Evolutionary conservation across 2,113 vertebrate genomes (phyloP).

Genomic region (Emydocephalus ijimae): DNA sequence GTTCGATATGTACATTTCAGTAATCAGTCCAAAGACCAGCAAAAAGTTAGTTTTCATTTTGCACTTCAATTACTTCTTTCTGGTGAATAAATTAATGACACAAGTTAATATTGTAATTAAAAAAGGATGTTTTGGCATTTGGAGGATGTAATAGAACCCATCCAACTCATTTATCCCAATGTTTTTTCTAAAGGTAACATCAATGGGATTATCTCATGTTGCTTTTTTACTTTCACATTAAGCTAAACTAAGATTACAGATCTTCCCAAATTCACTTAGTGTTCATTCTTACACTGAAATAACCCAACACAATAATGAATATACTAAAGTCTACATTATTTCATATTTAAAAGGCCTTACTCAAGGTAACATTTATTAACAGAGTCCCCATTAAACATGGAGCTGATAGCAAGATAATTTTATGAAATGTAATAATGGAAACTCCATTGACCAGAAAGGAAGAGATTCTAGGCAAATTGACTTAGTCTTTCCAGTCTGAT

Average conservation of each 20-base stretch:
- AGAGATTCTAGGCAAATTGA: background rate
- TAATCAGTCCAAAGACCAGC: conserved; percentile 49
- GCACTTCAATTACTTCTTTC: conserved; percentile 3
- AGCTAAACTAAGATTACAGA: background rate
- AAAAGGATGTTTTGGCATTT: background rate
- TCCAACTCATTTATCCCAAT: background rate
- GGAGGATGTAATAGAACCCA: background rate
- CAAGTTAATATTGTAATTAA: background rate
- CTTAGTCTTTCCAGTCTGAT: background rate
- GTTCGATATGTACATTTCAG: conserved; percentile 14
- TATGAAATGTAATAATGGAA: background rate
- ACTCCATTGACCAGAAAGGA: background rate
- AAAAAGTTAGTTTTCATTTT: conserved; percentile 56
- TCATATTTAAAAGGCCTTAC: background rate
- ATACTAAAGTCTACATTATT: background rate
- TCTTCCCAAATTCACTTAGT: background rate
- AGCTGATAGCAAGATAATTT: background rate
- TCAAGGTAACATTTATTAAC: background rate
- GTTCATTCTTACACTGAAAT: background rate
- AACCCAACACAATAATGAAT: background rate
- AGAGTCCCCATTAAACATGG: background rate
- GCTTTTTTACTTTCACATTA: background rate
- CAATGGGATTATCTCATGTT: background rate
- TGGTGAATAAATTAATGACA: background rate
- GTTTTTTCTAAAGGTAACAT: background rate